phyloP scores from a whole-genome alignment of 2,797 vertebrate species.

The Tapera naevia region DNA sequence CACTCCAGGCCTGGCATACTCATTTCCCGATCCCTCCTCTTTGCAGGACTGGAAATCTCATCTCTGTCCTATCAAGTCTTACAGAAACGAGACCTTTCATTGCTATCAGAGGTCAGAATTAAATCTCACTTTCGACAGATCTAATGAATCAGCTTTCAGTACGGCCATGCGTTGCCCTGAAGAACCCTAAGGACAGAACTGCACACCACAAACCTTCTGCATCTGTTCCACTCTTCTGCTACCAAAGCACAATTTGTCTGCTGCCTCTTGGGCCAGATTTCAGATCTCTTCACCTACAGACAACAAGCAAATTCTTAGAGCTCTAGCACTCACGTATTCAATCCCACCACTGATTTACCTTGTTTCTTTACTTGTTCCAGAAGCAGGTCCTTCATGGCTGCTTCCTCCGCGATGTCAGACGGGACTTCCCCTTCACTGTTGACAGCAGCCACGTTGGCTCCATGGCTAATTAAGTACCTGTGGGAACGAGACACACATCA shows the following conservation, averaged over 20 bases:
- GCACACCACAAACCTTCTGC: not conserved
- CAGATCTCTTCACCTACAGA: not conserved
- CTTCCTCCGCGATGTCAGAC: conserved; percentile 80
- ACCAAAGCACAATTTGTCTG: not conserved
- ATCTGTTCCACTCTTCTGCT: not conserved
- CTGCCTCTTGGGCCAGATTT: not conserved
- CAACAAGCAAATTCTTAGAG: not conserved
- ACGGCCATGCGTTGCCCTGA: not conserved
- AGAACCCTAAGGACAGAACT: not conserved
- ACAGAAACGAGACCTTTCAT: not conserved
- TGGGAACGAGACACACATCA: not conserved
- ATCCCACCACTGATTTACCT: conserved; percentile 47
- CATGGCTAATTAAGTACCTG: conserved; percentile 78
- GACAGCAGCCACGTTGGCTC: conserved; percentile 78
- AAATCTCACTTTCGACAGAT: not conserved
- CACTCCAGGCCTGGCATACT: not conserved
- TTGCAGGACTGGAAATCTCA: not conserved
- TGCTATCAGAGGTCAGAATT: not conserved
- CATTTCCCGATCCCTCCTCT: not conserved
- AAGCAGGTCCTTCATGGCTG: conserved; percentile 81
- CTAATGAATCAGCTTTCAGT: not conserved
- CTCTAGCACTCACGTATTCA: not conserved
- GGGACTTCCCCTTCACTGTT: conserved; percentile 81
- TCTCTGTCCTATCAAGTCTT: not conserved
- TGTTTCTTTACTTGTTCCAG: conserved; percentile 81